These are phyloP conservation scores for Sarcophaga carnaria DNA, from an alignment of 2,888 invertebrate species.

Conservation along the genomic window DNA sequence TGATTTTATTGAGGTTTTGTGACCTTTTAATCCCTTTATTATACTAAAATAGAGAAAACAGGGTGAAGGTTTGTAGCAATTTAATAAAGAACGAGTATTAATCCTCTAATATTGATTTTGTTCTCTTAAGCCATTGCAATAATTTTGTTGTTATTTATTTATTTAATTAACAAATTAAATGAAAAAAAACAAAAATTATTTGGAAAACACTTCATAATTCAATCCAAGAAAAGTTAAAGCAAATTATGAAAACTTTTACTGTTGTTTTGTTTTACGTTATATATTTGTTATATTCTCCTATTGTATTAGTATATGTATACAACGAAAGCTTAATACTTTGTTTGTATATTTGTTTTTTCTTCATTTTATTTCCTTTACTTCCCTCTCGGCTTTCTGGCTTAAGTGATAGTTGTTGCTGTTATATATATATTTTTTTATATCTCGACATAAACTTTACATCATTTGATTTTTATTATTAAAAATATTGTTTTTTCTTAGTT, in stretches of 20 bases:
- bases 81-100: no score
- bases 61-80: no score
- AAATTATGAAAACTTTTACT: conserved; percentile 11
- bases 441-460: conserved; percentile 36
- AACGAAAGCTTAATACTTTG: conserved; percentile 28
- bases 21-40: no score
- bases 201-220: background rate
- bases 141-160: no score
- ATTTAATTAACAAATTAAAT: no score
- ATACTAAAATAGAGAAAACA: no score
- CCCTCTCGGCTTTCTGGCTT: background rate
- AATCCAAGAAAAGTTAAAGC: background rate
- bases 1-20: no score
- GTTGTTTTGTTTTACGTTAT: conserved; percentile 4
- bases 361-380: background rate
- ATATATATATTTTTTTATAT: conserved; percentile 9
- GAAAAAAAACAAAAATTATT: background rate
- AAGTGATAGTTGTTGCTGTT: conserved; percentile 20
- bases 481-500: no score
- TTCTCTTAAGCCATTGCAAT: no score
- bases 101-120: no score
- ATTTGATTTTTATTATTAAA: conserved; percentile 27
- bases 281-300: no score
- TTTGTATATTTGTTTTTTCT: background rate
- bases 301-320: background rate